These are phyloP conservation scores for Tiphia femorata DNA, from an alignment of 2,888 invertebrate species.

Conservation along the genomic window DNA sequence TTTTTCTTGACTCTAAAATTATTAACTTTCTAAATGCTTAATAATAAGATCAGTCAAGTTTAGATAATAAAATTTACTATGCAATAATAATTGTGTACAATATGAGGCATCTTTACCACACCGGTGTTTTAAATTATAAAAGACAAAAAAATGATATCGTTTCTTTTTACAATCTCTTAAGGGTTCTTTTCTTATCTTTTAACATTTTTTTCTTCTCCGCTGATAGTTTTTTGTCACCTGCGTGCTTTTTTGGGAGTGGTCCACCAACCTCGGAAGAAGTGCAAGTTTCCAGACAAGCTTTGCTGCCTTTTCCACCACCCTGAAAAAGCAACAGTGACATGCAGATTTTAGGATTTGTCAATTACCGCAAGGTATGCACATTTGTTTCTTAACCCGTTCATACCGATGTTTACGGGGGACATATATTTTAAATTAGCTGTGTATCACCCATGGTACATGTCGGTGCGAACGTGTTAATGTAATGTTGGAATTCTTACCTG, in stretches of 20 bases:
- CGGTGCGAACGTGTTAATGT: neutral
- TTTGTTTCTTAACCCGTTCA: neutral
- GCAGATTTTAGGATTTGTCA: neutral
- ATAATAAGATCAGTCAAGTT: slow-evolving; percentile 57
- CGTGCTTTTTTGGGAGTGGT: slow-evolving; percentile 87
- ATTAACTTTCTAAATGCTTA: slow-evolving; percentile 50
- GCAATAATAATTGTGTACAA: slow-evolving; percentile 56
- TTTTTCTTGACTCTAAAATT: slow-evolving; percentile 33
- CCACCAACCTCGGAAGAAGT: slow-evolving; percentile 72
- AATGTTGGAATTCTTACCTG: slow-evolving; percentile 70
- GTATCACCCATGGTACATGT: neutral
- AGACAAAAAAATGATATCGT: slow-evolving; percentile 38
- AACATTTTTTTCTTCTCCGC: slow-evolving; percentile 81
- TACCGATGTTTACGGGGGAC: neutral
- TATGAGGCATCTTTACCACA: slow-evolving; percentile 58
- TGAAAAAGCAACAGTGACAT: slow-evolving; percentile 20
- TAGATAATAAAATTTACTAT: slow-evolving; percentile 56
- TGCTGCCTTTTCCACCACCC: slow-evolving; percentile 64
- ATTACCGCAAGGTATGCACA: neutral
- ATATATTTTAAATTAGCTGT: neutral
- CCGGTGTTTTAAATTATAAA: slow-evolving; percentile 57
- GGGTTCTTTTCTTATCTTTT: slow-evolving; percentile 87
- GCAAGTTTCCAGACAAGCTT: slow-evolving; percentile 67
- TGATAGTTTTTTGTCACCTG: slow-evolving; percentile 81
- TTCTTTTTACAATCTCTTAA: slow-evolving; percentile 83